These are phyloP conservation scores for Lucilia cuprina DNA, from an alignment of 1,140 invertebrate species.

Conservation along the genomic window DNA sequence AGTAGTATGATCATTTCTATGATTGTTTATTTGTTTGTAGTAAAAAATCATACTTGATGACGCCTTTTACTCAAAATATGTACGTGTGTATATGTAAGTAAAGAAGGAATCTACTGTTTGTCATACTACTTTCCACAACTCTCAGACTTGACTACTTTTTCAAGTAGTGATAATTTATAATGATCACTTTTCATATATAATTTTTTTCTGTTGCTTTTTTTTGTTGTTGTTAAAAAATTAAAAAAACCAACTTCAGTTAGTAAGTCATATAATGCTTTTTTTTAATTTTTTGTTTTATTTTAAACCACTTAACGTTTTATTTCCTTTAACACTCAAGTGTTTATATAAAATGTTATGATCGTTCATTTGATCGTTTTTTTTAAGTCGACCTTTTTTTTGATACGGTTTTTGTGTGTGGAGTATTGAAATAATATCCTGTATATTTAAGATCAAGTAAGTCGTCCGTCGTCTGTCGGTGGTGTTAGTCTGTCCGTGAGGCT, in stretches of 20 bases:
- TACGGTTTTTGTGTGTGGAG: background rate
- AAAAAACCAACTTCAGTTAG: background rate
- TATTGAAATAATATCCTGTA: conserved; percentile 13
- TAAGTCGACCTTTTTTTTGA: background rate
- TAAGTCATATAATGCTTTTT: background rate
- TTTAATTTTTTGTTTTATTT: background rate
- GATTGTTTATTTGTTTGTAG: background rate
- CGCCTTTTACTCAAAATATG: background rate
- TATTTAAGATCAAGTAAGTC: background rate
- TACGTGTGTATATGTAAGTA: background rate
- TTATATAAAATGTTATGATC: conserved; percentile 24
- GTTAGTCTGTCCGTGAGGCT: background rate
- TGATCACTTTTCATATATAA: background rate
- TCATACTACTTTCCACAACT: background rate
- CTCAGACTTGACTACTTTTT: background rate
- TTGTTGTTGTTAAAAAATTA: no score
- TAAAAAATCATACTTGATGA: background rate
- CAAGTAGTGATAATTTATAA: background rate
- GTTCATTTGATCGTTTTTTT: background rate
- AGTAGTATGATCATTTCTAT: no score
- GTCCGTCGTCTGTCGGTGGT: no score
- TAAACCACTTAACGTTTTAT: conserved; percentile 26
- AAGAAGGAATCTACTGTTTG: background rate
- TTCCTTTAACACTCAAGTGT: conserved; percentile 31
- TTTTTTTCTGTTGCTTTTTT: background rate